Evolutionary conservation across 1,140 invertebrate genomes (phyloP).

Genomic region (Pogonomyrmex barbatus): DNA sequence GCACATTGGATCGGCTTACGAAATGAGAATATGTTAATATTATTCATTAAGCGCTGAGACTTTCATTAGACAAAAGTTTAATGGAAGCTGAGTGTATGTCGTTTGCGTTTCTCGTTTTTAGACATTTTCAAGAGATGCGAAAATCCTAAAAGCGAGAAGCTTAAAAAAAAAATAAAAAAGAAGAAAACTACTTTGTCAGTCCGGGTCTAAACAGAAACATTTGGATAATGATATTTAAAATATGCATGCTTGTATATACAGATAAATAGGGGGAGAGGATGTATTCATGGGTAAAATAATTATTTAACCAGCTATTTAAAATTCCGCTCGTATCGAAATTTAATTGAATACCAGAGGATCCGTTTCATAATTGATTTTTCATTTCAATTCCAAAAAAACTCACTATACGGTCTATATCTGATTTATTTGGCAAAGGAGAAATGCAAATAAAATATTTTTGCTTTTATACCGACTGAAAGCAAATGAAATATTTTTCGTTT

Average conservation of each 20-base stretch:
- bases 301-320: slow-evolving; percentile 17
- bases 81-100: background rate
- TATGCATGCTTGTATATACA: background rate
- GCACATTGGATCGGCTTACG: slow-evolving; percentile 14
- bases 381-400: slow-evolving; percentile 7
- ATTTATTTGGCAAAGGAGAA: background rate
- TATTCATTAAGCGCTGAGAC: slow-evolving; percentile 13
- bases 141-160: background rate
- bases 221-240: background rate
- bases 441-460: slow-evolving; percentile 29
- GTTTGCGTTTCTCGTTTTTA: background rate
- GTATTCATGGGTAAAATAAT: background rate
- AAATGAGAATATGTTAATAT: slow-evolving; percentile 43
- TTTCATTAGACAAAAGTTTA: slow-evolving; percentile 21
- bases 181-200: background rate
- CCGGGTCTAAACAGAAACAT: background rate
- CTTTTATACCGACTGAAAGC: background rate
- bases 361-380: slow-evolving; percentile 20
- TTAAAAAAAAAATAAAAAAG: background rate
- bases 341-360: background rate
- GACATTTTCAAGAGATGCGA: background rate
- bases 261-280: background rate
- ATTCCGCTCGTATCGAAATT: slow-evolving; percentile 7
- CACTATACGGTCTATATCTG: background rate
- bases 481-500: slow-evolving; percentile 46